These are phyloP conservation scores for Casuarius casuarius DNA, from an alignment of 2,113 vertebrate genomes.

Conservation along the genomic window DNA sequence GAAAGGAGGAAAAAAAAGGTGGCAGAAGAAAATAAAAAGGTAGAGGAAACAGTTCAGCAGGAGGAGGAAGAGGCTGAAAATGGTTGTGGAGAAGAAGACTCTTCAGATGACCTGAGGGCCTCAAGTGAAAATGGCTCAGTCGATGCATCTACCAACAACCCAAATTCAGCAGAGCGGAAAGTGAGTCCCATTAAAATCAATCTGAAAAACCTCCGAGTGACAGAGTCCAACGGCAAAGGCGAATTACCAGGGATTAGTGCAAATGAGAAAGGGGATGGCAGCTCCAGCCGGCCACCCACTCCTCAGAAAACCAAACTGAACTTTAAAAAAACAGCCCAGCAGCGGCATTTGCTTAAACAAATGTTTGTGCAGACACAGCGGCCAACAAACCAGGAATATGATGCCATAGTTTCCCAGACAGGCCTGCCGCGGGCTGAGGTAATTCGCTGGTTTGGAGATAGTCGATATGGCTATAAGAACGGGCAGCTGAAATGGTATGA, in stretches of 20 bases:
- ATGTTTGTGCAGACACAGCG: constrained; percentile 94
- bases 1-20: constrained; percentile 88
- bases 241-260: not conserved
- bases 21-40: constrained; percentile 82
- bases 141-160: constrained; percentile 63
- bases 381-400: constrained; percentile 91
- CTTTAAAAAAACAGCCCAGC: constrained; percentile 91
- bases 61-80: constrained; percentile 77
- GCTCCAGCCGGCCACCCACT: constrained; percentile 62
- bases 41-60: constrained; percentile 69
- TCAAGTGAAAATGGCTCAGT: constrained; percentile 78
- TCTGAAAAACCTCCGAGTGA: constrained; percentile 94
- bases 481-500: constrained; percentile 96
- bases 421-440: constrained; percentile 91
- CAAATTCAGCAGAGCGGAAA: constrained; percentile 77
- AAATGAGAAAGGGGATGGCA: constrained; percentile 34
- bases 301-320: constrained; percentile 71
- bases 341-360: constrained; percentile 92
- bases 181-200: constrained; percentile 98
- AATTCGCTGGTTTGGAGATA: constrained; percentile 97
- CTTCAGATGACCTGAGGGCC: constrained; percentile 76
- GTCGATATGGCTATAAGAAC: constrained; percentile 94
- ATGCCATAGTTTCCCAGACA: constrained; percentile 84
- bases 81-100: constrained; percentile 74
- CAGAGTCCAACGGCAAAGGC: constrained; percentile 85